Evolutionary conservation across 2,888 invertebrate genomes (phyloP).

Genomic region (Diplazon laetatorius): DNA sequence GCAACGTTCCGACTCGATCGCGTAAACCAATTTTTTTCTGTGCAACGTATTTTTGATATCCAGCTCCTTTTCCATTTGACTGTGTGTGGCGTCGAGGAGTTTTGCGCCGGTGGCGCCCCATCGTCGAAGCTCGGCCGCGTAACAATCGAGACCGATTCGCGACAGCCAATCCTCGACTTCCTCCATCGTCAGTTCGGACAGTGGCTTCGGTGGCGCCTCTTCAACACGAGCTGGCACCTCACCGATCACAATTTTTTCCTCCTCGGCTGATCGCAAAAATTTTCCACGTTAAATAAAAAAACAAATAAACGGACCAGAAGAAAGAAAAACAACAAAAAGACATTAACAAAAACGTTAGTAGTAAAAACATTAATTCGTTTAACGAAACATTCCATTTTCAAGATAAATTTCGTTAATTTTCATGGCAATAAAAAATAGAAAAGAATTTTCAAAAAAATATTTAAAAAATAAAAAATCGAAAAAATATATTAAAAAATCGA

Average conservation of each 20-base stretch:
- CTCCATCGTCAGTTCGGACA: slow-evolving; percentile 91
- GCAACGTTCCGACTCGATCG: slow-evolving; percentile 77
- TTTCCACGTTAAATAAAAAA: background rate
- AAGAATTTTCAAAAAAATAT: no score
- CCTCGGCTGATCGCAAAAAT: slow-evolving; percentile 84
- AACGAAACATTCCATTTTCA: background rate
- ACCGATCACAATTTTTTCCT: slow-evolving; percentile 84
- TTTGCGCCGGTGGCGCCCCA: slow-evolving; percentile 93
- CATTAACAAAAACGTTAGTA: background rate
- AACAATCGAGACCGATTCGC: slow-evolving; percentile 90
- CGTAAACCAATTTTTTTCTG: slow-evolving; percentile 92
- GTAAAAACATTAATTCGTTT: slow-evolving; percentile 1
- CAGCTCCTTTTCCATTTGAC: slow-evolving; percentile 94
- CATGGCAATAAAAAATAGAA: no score
- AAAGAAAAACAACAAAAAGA: background rate
- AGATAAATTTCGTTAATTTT: no score
- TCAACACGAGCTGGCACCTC: slow-evolving; percentile 79
- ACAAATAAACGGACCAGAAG: background rate
- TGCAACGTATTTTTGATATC: slow-evolving; percentile 93
- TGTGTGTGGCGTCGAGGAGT: slow-evolving; percentile 89
- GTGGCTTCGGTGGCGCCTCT: slow-evolving; percentile 83
- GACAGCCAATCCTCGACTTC: slow-evolving; percentile 93
- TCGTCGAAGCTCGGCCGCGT: slow-evolving; percentile 90
- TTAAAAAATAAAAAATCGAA: no score
- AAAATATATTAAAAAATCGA: no score